Base-by-base conservation (phyloP, 2,113 vertebrate species). In the Polyodon spathula region DNA sequence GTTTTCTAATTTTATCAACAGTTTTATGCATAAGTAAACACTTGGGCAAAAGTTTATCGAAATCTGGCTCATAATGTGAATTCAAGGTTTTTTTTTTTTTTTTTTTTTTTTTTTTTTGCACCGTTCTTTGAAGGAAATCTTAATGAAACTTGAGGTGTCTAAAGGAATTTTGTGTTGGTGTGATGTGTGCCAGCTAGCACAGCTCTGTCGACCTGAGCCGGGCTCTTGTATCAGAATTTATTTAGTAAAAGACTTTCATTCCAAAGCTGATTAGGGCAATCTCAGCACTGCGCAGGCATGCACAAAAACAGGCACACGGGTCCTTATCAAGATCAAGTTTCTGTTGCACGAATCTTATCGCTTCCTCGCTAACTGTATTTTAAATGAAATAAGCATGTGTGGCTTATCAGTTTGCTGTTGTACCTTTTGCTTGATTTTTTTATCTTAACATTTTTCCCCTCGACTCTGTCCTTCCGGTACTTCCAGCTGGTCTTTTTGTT, bases 181-280 rank as follows among this genome's bases (percentile, higher is more conserved):
- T 27, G 65, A 76, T 73, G 68, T 73, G 56, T 27, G 68, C 68
- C 68, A 70, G 65, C 62, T 8, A 60, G 73, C 69, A 43, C 48
- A 57, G 41, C 40, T 55, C 60, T 52, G 12, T 17, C 37, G 60
- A 69, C 75, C 71, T 76, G 81, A 40, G 39, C 17, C 48, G 4
- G 17, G 8, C 46, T 69, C 62, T 27, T 39, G 61, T 62, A 61
- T 50, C 48, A 50, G 10, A 50, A 50, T 50, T 50, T 50, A 50
- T 50, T 50, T n/a, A 50, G 48, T 14, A 12, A 50, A 50, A 6
- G 7, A 5, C 5, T n/a, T 50, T n/a, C 5, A 10, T 50, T 12
- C 5, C 3, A 3, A 27, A 3, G 27, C 27, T 27, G 27, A 27
- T 27, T 27, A 27, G 27, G 27, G 27, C 27, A 27, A 27, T 27